Evolutionary conservation across 2,113 vertebrate species (phyloP).

Genomic region (Climacteris rufus): DNA sequence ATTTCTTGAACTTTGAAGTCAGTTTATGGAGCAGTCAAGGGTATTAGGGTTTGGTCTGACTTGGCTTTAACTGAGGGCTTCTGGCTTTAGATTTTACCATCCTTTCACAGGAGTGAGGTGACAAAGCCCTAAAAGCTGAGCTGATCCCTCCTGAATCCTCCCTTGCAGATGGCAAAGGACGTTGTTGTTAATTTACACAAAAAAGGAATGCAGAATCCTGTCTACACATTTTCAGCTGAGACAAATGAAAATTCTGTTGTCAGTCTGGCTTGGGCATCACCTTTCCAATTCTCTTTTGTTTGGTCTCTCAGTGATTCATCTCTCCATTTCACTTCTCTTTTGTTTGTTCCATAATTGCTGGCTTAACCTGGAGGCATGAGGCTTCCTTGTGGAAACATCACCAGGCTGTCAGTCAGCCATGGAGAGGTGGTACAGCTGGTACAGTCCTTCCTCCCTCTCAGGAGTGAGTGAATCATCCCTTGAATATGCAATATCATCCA

Average conservation of each 20-base stretch:
- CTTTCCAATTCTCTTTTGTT: constrained; percentile 1
- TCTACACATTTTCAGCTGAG: not conserved
- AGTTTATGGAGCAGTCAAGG: not conserved
- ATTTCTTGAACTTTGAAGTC: not conserved
- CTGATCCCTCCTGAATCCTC: not conserved
- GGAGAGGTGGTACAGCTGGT: constrained; percentile 60
- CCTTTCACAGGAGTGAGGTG: not conserved
- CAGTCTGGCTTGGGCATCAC: not conserved
- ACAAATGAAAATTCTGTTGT: not conserved
- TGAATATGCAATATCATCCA: constrained; percentile 65
- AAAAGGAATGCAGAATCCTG: not conserved
- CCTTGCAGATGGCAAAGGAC: not conserved
- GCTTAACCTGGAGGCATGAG: constrained; percentile 49
- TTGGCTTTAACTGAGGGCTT: fast-evolving
- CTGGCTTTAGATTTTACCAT: not conserved
- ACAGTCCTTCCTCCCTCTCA: constrained; percentile 40
- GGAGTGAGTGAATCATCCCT: constrained; percentile 46
- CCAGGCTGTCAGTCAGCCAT: constrained; percentile 1
- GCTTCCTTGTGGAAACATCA: constrained; percentile 40
- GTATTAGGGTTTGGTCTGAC: not conserved
- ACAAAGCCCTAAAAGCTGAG: not conserved
- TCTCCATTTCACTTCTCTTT: constrained; percentile 1
- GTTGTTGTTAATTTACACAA: not conserved
- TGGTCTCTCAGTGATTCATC: not conserved
- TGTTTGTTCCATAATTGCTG: constrained; percentile 40